phyloP scores from a whole-genome alignment of 2,888 invertebrate genomes.

The Crossocerus cetratus region DNA sequence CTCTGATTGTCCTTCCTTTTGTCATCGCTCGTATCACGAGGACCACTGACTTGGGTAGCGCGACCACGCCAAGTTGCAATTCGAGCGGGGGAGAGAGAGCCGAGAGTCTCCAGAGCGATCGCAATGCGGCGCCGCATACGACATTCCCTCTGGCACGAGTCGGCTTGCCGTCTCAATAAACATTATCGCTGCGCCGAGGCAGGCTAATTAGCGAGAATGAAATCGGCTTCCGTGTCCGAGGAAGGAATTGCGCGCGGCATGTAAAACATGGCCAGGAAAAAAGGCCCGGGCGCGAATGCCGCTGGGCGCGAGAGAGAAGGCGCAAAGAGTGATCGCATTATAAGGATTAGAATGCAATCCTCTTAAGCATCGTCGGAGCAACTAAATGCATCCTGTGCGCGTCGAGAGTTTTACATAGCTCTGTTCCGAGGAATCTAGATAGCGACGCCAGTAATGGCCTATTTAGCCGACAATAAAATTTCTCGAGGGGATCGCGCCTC shows the following conservation, averaged over 20 bases:
- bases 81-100: too few relatives aligned
- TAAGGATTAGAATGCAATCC: slow-evolving; percentile 36
- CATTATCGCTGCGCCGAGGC: not conserved
- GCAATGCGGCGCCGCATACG: too few relatives aligned
- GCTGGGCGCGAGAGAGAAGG: not conserved
- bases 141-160: too few relatives aligned
- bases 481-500: not conserved
- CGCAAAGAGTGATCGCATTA: slow-evolving; percentile 38
- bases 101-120: too few relatives aligned
- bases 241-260: not conserved
- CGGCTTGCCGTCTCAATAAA: not conserved
- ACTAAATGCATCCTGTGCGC: slow-evolving; percentile 8
- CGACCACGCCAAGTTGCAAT: not conserved
- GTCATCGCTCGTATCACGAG: not conserved
- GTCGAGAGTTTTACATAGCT: slow-evolving; percentile 15
- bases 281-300: not conserved
- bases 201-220: slow-evolving; percentile 30
- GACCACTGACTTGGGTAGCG: not conserved
- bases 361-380: slow-evolving; percentile 8
- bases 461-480: slow-evolving; percentile 16
- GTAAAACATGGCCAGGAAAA: slow-evolving; percentile 3
- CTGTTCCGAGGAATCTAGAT: not conserved
- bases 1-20: slow-evolving; percentile 21
- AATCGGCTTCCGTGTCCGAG: slow-evolving; percentile 10
- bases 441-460: slow-evolving; percentile 19